Conservation (phyloP, 2,888 invertebrate genomes). For the Drosophila acutilabella region DNA sequence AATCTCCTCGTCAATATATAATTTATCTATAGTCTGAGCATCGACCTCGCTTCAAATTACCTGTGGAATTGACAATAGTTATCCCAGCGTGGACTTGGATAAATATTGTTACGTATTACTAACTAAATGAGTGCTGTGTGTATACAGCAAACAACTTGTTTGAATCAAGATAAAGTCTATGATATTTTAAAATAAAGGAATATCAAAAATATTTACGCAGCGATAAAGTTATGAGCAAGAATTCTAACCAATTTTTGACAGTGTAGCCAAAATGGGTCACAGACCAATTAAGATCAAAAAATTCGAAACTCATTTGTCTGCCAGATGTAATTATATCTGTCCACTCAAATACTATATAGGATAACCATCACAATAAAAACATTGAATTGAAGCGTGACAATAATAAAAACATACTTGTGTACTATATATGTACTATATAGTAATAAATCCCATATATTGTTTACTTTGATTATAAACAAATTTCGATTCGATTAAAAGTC, state of each 20-base stretch:
- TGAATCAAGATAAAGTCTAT: conserved; percentile 3
- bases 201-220: conserved; percentile 1
- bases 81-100: conserved; percentile 4
- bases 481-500: conserved; percentile 22
- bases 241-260: background rate
- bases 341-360: conserved; percentile 15
- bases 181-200: background rate
- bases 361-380: conserved; percentile 51
- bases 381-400: conserved; percentile 67
- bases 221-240: background rate
- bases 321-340: conserved; percentile 31
- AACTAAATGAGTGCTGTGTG: conserved; percentile 5
- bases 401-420: background rate
- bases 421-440: background rate
- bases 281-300: conserved; percentile 22
- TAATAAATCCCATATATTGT: background rate
- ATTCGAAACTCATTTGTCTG: conserved; percentile 36
- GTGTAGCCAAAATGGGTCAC: conserved; percentile 29
- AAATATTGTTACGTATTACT: conserved; percentile 7
- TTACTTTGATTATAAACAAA: conserved; percentile 1
- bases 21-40: background rate
- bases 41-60: conserved; percentile 45
- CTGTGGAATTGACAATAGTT: conserved; percentile 11
- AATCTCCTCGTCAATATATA: background rate
- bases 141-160: conserved; percentile 3